A percentile compares a stretch with the other conserved stretches of the same genome.
Evolutionary conservation across 2,888 invertebrate species (phyloP).

Genomic region (Andrena praecox): DNA sequence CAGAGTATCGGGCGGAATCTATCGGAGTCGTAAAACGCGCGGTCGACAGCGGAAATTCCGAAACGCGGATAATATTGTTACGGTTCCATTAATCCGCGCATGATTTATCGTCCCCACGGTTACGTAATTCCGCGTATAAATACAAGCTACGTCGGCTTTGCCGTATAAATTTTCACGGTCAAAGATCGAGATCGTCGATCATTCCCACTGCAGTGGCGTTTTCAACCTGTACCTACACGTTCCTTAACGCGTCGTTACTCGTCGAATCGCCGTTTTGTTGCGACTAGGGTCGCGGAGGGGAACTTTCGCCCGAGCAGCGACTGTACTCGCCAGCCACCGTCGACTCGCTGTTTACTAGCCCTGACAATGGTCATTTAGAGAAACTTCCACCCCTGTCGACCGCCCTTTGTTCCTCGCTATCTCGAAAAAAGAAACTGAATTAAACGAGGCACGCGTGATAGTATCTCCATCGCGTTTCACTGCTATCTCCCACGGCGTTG

Average conservation of each 20-base stretch:
- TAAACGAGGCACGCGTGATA: background rate
- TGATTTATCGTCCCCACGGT: conserved; percentile 49
- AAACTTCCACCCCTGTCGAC: conserved; percentile 11
- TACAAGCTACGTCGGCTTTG: conserved; percentile 30
- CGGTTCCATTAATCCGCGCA: conserved; percentile 62
- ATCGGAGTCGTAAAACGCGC: conserved; percentile 48
- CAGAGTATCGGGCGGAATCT: conserved; percentile 23
- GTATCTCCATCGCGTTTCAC: no score
- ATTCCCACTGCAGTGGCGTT: background rate
- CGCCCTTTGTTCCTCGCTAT: background rate
- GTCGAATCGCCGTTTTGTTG: conserved; percentile 4
- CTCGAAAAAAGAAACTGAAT: background rate
- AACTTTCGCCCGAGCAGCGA: background rate
- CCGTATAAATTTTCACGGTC: conserved; percentile 26
- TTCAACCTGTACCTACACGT: background rate
- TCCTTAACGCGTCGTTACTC: background rate
- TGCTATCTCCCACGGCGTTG: no score
- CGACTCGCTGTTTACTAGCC: conserved; percentile 7
- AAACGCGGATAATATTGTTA: conserved; percentile 60
- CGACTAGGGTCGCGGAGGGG: background rate
- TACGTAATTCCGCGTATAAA: conserved; percentile 50
- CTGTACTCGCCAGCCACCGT: background rate
- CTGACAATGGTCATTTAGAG: conserved; percentile 5
- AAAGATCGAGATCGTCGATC: conserved; percentile 19
- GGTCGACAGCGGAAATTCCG: conserved; percentile 37